Percentiles rank a stretch among this genome's conserved stretches.
These are phyloP conservation scores for Picus viridis DNA, from an alignment of 2,797 vertebrate genomes.

Conservation along the genomic window DNA sequence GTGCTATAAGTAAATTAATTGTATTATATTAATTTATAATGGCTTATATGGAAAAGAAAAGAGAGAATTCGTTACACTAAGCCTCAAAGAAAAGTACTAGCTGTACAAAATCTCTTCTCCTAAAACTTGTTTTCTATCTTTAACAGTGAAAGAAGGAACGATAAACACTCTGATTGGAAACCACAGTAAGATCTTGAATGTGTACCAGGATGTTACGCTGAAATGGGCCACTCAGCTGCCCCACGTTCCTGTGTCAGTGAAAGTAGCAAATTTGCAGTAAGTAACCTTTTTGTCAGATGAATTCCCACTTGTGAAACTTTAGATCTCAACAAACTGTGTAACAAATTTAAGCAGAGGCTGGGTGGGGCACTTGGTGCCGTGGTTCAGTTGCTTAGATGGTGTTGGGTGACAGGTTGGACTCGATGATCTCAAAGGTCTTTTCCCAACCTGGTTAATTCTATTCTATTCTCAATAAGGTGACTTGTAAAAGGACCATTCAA, in stretches of 20 bases:
- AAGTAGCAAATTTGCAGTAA: slow-evolving; percentile 91
- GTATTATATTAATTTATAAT: not conserved
- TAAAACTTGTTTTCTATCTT: slow-evolving; percentile 50
- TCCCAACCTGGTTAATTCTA: no score
- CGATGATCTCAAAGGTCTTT: no score
- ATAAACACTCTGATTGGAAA: slow-evolving; percentile 90
- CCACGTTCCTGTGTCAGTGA: slow-evolving; percentile 86
- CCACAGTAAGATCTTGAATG: slow-evolving; percentile 89
- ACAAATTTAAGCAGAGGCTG: not conserved
- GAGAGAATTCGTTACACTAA: not conserved
- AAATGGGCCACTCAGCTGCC: slow-evolving; percentile 94
- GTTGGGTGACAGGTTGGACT: no score
- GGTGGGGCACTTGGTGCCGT: no score
- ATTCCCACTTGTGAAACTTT: not conserved
- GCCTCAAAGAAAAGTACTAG: not conserved
- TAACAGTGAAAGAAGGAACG: slow-evolving; percentile 88
- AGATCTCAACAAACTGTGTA: not conserved
- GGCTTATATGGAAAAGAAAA: not conserved
- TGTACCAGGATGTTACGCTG: slow-evolving; percentile 93
- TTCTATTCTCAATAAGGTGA: not conserved
- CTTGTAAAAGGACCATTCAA: not conserved
- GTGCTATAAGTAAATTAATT: not conserved
- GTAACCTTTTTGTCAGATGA: slow-evolving; percentile 63
- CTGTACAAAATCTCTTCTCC: not conserved
- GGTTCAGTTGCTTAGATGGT: no score